Base-by-base conservation (phyloP, 1,140 invertebrate species). In the Cotesia typhae region DNA sequence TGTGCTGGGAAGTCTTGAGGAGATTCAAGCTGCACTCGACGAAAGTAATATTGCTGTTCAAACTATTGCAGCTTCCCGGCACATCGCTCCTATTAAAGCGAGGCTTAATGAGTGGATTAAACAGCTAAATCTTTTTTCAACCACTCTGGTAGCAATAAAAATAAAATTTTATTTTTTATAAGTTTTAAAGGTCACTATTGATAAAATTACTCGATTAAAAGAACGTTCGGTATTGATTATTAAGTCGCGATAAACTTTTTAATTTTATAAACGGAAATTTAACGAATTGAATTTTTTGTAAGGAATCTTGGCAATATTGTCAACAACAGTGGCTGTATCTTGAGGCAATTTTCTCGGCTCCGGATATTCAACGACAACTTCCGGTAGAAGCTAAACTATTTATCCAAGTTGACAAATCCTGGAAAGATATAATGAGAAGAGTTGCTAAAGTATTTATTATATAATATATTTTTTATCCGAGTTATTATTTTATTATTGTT, bases 291-390 rank as follows among this genome's bases (percentile, higher is more conserved):
- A 51, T 72, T 72, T 59, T 68, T 55, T 74, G 85, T 52, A 78
- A 93, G 94, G 94, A 96, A 82, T 93, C 93, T 81, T 96, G 95
- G 95, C 89, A 91, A 78, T 89, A 89, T 47, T 95, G 94, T 77
- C 94, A 96, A 81, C 91, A 92, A 76, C 93, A 92, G 57, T 96
- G 94, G 94, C 87, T 96, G 3, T 96, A 96, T 78, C 84, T 96
- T 59, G 94, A 96, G 81, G 92, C 94, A 4, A 96, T 96, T 77
- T 96, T 96, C 82, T 92, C 92, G n/a, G 94, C 94, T 1, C 93
- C 95, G 1, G 94, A 96, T 78, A 96, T 96, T 74, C 94, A 96
- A 79, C 87, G 94, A 28, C 95, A 96, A 81, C 80, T 97, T 59
- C 95, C 95, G 0, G 90, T 91, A 59, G 95, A 96, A 83, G 91